Percentiles rank a stretch among this genome's conserved stretches.
phyloP scores from a whole-genome alignment of 2,113 vertebrate species.

The Edolisoma coerulescens region DNA sequence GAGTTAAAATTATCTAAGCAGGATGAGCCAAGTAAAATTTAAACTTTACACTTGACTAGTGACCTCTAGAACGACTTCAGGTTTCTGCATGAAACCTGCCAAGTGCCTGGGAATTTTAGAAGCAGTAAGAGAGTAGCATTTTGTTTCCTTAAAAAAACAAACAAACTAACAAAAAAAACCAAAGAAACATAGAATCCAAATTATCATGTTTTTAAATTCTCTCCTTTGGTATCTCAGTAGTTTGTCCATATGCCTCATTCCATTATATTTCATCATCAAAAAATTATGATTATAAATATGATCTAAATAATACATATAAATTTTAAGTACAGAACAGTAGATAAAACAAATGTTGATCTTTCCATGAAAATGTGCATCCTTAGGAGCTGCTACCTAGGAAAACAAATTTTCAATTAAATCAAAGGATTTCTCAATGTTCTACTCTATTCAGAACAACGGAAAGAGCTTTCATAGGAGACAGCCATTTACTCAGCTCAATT shows the following conservation, averaged over 20 bases:
- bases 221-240: not conserved
- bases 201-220: not conserved
- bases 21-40: not conserved
- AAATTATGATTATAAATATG: not conserved
- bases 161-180: no score
- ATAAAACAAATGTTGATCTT: not conserved
- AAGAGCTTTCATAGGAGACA: not conserved
- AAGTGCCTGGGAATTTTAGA: not conserved
- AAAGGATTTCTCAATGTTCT: not conserved
- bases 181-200: not conserved
- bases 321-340: not conserved
- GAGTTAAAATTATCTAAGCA: not conserved
- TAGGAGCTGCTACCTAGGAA: not conserved
- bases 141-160: not conserved
- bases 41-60: not conserved
- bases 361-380: not conserved
- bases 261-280: not conserved
- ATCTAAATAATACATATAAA: not conserved
- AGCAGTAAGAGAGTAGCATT: not conserved
- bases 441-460: not conserved
- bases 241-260: not conserved
- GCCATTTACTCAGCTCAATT: not conserved
- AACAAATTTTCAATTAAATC: not conserved
- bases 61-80: not conserved
- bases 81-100: not conserved